Percentiles rank a stretch among this genome's conserved stretches.
These are phyloP conservation scores for Archegozetes longisetosus DNA, from an alignment of 1,140 invertebrate genomes.

Conservation along the genomic window DNA sequence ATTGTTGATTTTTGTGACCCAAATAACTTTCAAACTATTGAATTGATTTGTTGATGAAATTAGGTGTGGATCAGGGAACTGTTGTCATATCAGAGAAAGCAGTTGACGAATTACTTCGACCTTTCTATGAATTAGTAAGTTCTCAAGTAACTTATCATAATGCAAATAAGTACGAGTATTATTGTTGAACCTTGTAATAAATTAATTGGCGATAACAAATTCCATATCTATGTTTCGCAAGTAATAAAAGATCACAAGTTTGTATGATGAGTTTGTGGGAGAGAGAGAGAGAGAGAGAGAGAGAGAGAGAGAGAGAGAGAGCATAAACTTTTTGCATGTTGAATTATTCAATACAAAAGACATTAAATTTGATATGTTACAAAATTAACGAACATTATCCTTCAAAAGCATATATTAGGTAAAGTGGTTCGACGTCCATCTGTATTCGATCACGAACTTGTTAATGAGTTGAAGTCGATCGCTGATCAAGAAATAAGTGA, in stretches of 20 bases:
- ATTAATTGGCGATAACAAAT: too few relatives aligned
- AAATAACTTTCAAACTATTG: not conserved
- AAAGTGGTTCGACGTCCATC: constrained; percentile 62
- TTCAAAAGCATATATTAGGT: constrained; percentile 60
- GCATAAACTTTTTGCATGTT: too few relatives aligned
- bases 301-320: not conserved
- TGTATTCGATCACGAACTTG: constrained; percentile 59
- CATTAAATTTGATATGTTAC: not conserved
- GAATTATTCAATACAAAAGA: not conserved
- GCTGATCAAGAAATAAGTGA: constrained; percentile 45
- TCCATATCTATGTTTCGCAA: too few relatives aligned
- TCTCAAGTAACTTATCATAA: too few relatives aligned
- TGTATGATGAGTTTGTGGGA: not conserved
- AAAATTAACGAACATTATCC: not conserved
- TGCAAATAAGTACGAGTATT: too few relatives aligned
- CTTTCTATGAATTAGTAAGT: constrained; percentile 45
- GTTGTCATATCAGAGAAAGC: constrained; percentile 74
- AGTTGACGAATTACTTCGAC: constrained; percentile 58
- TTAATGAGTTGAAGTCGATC: constrained; percentile 54
- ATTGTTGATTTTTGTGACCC: constrained; percentile 12
- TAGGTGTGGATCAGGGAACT: constrained; percentile 55
- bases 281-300: constrained; percentile 5
- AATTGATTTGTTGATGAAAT: not conserved
- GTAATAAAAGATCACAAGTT: too few relatives aligned
- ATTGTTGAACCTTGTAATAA: too few relatives aligned